Conservation (phyloP, 2,113 vertebrate species). For the Catharus minimus region DNA sequence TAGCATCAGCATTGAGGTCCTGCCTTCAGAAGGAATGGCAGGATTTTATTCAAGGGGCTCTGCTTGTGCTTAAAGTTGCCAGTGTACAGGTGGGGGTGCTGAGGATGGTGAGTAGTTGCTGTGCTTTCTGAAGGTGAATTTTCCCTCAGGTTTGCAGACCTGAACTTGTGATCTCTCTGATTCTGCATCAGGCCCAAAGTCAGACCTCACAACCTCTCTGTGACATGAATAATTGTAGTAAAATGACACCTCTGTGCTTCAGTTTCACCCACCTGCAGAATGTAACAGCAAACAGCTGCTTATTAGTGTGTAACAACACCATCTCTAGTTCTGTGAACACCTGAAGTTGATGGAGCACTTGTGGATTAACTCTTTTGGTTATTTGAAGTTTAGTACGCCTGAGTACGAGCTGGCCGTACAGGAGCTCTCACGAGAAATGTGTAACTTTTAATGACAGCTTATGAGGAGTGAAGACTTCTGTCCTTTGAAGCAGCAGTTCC, state of each 20-base stretch:
- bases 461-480: not conserved
- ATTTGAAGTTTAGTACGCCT: not conserved
- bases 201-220: not conserved
- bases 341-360: not conserved
- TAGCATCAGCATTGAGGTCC: not conserved
- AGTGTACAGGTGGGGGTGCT: accelerated
- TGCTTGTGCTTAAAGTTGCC: not conserved
- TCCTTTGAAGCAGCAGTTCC: not conserved
- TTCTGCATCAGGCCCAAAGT: not conserved
- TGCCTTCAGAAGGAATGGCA: not conserved
- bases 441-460: not conserved
- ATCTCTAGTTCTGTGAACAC: not conserved
- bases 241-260: not conserved
- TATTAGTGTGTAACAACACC: not conserved
- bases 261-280: conserved; percentile 10
- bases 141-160: not conserved
- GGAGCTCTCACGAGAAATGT: not conserved
- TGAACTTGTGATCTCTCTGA: not conserved
- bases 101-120: not conserved
- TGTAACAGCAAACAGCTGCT: not conserved
- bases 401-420: accelerated
- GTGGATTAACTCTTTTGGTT: not conserved
- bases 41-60: not conserved
- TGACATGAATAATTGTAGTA: not conserved
- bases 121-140: not conserved